These are phyloP conservation scores for Oegoconia quadripuncta DNA, from an alignment of 2,888 invertebrate species.

Conservation along the genomic window DNA sequence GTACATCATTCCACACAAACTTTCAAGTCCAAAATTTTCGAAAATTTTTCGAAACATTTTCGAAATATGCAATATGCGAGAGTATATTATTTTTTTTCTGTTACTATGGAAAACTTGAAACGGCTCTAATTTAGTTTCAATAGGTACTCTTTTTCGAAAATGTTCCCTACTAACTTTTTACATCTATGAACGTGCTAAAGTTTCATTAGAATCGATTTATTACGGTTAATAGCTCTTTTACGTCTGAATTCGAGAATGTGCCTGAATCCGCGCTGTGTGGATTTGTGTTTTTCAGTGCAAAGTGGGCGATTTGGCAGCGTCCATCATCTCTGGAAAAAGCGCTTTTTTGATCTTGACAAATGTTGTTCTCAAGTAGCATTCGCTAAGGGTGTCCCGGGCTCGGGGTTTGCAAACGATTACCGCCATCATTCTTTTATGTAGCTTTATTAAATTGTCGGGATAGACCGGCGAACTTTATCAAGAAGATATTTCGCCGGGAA, in stretches of 20 bases:
- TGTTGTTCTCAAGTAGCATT: conserved; percentile 18
- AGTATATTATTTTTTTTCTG: too few species aligned
- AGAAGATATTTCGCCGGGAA: too few species aligned
- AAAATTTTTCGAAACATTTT: too few species aligned
- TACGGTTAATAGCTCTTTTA: neutral
- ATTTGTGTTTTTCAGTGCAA: conserved; percentile 17
- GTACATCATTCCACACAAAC: too few species aligned
- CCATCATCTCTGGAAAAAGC: conserved; percentile 31
- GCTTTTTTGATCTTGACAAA: conserved; percentile 37
- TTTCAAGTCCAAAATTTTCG: too few species aligned
- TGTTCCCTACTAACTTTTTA: too few species aligned
- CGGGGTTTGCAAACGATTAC: conserved; percentile 21
- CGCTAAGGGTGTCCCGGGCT: conserved; percentile 2
- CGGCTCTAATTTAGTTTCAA: too few species aligned
- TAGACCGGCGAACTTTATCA: neutral
- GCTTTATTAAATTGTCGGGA: conserved; percentile 19
- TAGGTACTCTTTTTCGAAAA: too few species aligned
- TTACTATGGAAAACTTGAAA: too few species aligned
- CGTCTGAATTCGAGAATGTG: neutral
- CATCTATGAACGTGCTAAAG: too few species aligned
- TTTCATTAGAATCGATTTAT: too few species aligned
- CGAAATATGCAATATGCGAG: too few species aligned
- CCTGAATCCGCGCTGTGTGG: neutral
- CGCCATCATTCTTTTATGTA: conserved; percentile 26
- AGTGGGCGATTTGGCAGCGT: conserved; percentile 12